phyloP scores from a whole-genome alignment of 2,797 vertebrate genomes.

The Bradypodion ventrale region DNA sequence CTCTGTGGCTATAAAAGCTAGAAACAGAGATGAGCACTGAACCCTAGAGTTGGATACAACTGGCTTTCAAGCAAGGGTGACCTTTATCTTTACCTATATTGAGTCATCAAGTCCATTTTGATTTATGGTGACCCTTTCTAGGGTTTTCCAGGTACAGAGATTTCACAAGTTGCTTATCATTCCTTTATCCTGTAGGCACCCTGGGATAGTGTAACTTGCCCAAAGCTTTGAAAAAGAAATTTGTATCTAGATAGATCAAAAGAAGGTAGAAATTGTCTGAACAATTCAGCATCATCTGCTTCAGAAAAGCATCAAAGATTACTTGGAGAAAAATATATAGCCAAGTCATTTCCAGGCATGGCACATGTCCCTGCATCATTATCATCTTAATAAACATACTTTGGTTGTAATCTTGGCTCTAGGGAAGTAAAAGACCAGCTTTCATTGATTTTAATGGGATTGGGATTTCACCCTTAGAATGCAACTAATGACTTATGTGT shows the following conservation, averaged over 20 bases:
- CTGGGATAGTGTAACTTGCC: no score
- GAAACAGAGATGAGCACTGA: no score
- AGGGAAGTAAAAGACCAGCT: conserved; percentile 18
- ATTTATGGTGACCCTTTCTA: no score
- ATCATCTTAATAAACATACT: not conserved
- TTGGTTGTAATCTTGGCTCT: not conserved
- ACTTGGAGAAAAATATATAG: not conserved
- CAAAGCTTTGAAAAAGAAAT: conserved; percentile 18
- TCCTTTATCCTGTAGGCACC: no score
- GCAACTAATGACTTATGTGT: conserved; percentile 18
- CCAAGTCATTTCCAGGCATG: conserved; percentile 4
- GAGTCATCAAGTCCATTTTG: no score
- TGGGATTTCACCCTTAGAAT: conserved; percentile 17
- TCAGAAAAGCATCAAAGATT: not conserved
- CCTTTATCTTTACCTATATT: no score
- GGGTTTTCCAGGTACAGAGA: no score
- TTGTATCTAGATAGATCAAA: not conserved
- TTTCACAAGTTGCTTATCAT: no score
- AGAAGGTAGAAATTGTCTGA: conserved; percentile 14
- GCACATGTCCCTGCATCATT: not conserved
- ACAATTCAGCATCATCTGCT: not conserved
- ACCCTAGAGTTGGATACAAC: no score
- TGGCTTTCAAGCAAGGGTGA: no score
- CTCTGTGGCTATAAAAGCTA: no score
- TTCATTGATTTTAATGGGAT: conserved; percentile 28